phyloP scores from a whole-genome alignment of 2,797 vertebrate genomes.

The Cirrhinus molitorella region DNA sequence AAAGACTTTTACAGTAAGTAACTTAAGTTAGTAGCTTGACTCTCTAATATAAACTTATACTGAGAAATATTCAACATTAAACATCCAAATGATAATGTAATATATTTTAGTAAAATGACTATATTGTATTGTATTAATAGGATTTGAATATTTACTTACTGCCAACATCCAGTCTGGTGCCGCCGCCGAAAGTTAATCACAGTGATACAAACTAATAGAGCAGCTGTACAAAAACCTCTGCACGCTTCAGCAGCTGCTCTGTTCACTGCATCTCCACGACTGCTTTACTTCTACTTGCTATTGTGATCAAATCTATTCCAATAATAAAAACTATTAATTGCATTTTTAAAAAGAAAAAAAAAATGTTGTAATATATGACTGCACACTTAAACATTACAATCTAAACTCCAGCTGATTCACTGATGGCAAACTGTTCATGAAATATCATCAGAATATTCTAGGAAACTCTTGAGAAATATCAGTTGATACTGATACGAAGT shows the following conservation, averaged over 20 bases:
- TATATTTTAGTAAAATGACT: not conserved
- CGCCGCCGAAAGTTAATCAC: not conserved
- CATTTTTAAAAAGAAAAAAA: not conserved
- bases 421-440: not conserved
- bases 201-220: slow-evolving; percentile 22
- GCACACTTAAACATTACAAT: not conserved
- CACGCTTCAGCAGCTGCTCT: slow-evolving; percentile 14
- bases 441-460: not conserved
- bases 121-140: not conserved
- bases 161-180: slow-evolving; percentile 42
- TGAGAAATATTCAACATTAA: slow-evolving; percentile 1
- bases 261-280: not conserved
- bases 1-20: too few species aligned
- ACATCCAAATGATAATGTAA: not conserved
- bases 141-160: not conserved
- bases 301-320: not conserved
- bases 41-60: not conserved
- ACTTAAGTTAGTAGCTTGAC: not conserved
- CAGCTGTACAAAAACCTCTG: slow-evolving; percentile 41
- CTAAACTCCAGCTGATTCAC: not conserved
- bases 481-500: not conserved
- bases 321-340: not conserved
- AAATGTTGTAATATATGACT: not conserved
- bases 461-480: not conserved
- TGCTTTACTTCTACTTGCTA: not conserved